Evolutionary conservation across 1,140 invertebrate species (phyloP).

Genomic region (Mylabris phalerata): DNA sequence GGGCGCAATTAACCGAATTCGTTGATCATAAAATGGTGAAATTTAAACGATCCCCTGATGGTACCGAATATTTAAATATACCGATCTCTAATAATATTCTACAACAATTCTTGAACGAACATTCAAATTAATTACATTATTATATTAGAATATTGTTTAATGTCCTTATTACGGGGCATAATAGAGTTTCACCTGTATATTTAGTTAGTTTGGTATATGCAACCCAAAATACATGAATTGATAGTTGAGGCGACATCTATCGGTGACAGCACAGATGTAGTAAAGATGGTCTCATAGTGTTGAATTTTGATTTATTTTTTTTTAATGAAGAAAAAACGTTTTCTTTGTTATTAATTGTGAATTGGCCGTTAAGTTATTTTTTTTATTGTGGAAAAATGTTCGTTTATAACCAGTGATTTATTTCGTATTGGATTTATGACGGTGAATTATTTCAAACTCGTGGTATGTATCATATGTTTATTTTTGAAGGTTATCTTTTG

Average conservation of each 20-base stretch:
- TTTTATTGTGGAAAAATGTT: too few species aligned
- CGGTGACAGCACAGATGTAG: not conserved
- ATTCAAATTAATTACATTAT: not conserved
- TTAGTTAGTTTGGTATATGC: too few species aligned
- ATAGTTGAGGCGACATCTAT: not conserved
- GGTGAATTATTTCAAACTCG: too few species aligned
- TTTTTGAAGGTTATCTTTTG: conserved; percentile 17
- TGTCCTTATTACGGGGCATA: too few species aligned
- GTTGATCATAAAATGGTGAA: conserved; percentile 86
- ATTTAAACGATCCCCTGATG: conserved; percentile 67
- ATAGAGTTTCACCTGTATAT: too few species aligned
- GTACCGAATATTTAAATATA: conserved; percentile 73
- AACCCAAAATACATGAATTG: too few species aligned
- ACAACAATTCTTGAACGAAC: conserved; percentile 65
- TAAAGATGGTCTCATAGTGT: conserved; percentile 8
- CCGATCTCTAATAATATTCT: conserved; percentile 68
- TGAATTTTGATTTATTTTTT: conserved; percentile 3
- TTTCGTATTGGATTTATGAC: too few species aligned
- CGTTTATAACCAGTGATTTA: too few species aligned
- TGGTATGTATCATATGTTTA: conserved; percentile 14
- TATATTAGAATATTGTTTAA: too few species aligned
- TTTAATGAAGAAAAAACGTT: too few species aligned
- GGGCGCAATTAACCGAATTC: conserved; percentile 88
- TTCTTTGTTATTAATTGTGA: too few species aligned
- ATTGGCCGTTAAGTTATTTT: too few species aligned